Percentiles rank a stretch among this genome's conserved stretches.
These are phyloP conservation scores for Troides aeacus DNA, from an alignment of 2,888 invertebrate genomes.

Conservation along the genomic window DNA sequence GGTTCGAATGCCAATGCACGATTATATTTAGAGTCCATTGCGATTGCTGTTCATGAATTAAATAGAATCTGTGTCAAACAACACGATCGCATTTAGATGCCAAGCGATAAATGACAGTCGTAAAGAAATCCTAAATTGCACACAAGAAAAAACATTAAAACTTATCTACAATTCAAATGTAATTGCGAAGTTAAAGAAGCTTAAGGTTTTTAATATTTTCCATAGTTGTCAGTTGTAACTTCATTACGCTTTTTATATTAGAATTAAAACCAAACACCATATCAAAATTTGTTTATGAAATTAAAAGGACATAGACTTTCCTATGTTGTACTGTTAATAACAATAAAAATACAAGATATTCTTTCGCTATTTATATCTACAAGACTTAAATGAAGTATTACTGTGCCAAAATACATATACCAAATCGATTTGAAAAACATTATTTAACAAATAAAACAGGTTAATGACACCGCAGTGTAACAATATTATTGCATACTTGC, in stretches of 20 bases:
- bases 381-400: too few species aligned
- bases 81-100: constrained; percentile 16
- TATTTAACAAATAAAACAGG: constrained; percentile 18
- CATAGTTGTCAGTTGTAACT: too few species aligned
- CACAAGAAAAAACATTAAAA: background rate
- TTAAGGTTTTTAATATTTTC: too few species aligned
- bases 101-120: background rate
- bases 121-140: constrained; percentile 9
- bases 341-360: too few species aligned
- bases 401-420: too few species aligned
- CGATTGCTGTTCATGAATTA: constrained; percentile 61
- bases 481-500: constrained; percentile 23
- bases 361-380: too few species aligned
- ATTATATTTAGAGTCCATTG: constrained; percentile 66
- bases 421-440: background rate
- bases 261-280: too few species aligned
- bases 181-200: too few species aligned
- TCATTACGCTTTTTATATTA: too few species aligned
- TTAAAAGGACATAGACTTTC: too few species aligned
- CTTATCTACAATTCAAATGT: background rate
- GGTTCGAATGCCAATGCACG: constrained; percentile 64
- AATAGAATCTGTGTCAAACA: constrained; percentile 62
- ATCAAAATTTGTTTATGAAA: too few species aligned
- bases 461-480: constrained; percentile 18
- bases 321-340: too few species aligned